These are phyloP conservation scores for Tursiops truncatus DNA, from an alignment of 2,113 vertebrate genomes.

Conservation along the genomic window DNA sequence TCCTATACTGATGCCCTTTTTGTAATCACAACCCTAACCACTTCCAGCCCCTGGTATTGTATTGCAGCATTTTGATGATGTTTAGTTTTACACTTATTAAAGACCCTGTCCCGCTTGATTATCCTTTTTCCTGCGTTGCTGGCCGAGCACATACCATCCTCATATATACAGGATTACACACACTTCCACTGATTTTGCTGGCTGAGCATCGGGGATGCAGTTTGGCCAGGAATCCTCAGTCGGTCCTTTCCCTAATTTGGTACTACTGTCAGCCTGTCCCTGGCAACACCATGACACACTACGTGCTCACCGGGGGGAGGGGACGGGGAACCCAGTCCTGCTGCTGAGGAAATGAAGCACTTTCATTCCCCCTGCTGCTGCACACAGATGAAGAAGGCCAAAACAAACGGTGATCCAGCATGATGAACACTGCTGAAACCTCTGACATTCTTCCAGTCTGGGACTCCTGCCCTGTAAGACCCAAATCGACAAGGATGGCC, in stretches of 20 bases:
- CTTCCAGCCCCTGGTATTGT: constrained; percentile 67
- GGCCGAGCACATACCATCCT: constrained; percentile 31
- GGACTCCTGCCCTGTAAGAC: not conserved
- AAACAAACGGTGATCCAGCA: constrained; percentile 65
- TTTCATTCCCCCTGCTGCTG: constrained; percentile 56
- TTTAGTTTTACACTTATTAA: constrained; percentile 79
- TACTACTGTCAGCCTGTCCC: constrained; percentile 61
- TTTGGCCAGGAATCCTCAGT: constrained; percentile 32
- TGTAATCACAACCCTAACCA: constrained; percentile 76
- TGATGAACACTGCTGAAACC: not conserved
- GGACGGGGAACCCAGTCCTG: constrained; percentile 36
- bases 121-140: constrained; percentile 50
- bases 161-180: constrained; percentile 55
- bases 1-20: constrained; percentile 73
- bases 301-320: constrained; percentile 43
- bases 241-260: constrained; percentile 70
- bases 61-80: constrained; percentile 69
- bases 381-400: constrained; percentile 34
- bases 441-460: not conserved
- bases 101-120: constrained; percentile 64
- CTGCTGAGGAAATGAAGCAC: constrained; percentile 58
- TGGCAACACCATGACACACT: constrained; percentile 53
- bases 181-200: constrained; percentile 52
- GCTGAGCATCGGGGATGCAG: not conserved
- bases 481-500: not conserved